These are phyloP conservation scores for Coelopa frigida DNA, from an alignment of 1,140 invertebrate genomes.

Conservation along the genomic window DNA sequence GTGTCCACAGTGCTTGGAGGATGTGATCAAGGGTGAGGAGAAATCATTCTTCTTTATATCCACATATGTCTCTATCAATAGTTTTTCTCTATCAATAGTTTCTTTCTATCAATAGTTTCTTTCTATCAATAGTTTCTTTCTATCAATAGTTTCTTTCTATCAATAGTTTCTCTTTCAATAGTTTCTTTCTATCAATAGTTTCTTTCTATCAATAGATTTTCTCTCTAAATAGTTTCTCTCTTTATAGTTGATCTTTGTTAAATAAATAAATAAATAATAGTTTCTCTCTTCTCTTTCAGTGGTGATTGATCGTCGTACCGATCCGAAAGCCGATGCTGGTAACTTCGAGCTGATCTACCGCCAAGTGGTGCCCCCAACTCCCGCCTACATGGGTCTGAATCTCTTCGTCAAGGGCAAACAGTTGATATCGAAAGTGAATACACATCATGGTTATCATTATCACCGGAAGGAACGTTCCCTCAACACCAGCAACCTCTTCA, in stretches of 20 bases:
- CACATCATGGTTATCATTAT: conserved; percentile 23
- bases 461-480: conserved; percentile 28
- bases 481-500: conserved; percentile 30
- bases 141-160: no score
- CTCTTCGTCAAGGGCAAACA: conserved; percentile 42
- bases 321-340: conserved; percentile 75
- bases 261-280: not conserved
- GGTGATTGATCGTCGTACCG: conserved; percentile 71
- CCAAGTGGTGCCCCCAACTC: conserved; percentile 62
- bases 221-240: no score
- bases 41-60: no score
- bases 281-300: conserved; percentile 54
- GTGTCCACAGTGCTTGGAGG: conserved; percentile 81
- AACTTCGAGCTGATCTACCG: conserved; percentile 79
- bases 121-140: no score
- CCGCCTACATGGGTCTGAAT: conserved; percentile 68
- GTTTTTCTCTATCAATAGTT: no score
- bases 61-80: no score
- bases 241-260: not conserved
- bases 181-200: no score
- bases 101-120: no score
- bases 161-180: no score
- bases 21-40: conserved; percentile 84
- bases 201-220: not conserved
- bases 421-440: conserved; percentile 28